phyloP scores from a whole-genome alignment of 2,888 invertebrate species.

The Xestia c-nigrum region DNA sequence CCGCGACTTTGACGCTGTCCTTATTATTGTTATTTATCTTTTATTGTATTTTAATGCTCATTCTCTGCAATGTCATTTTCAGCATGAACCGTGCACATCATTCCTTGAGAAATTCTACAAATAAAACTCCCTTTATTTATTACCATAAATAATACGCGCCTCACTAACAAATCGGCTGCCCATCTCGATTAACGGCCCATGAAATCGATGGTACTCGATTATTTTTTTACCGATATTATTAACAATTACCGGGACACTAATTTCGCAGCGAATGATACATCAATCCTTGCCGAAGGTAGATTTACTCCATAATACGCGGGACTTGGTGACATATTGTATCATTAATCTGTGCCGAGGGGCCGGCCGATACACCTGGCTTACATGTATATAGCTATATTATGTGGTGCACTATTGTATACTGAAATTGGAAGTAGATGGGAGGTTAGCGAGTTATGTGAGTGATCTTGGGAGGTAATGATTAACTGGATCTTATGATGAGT shows the following conservation, averaged over 20 bases:
- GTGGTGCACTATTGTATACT: conserved; percentile 45
- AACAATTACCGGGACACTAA: conserved; percentile 61
- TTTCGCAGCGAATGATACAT: conserved; percentile 64
- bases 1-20: no score
- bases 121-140: conserved; percentile 13
- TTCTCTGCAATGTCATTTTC: background rate
- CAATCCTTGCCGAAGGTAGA: conserved; percentile 72
- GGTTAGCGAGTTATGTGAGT: background rate
- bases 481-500: background rate
- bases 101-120: background rate
- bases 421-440: conserved; percentile 42
- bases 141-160: conserved; percentile 9
- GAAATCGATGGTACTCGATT: conserved; percentile 45
- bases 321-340: conserved; percentile 77
- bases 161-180: conserved; percentile 30
- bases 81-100: background rate
- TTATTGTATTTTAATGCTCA: background rate
- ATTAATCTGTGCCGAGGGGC: conserved; percentile 73
- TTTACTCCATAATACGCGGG: conserved; percentile 73
- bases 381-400: conserved; percentile 2
- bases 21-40: no score
- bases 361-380: conserved; percentile 52
- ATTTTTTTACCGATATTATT: conserved; percentile 58
- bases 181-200: conserved; percentile 41
- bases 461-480: conserved; percentile 5